These are phyloP conservation scores for Oreochromis niloticus DNA, from an alignment of 2,113 vertebrate species.

Conservation along the genomic window DNA sequence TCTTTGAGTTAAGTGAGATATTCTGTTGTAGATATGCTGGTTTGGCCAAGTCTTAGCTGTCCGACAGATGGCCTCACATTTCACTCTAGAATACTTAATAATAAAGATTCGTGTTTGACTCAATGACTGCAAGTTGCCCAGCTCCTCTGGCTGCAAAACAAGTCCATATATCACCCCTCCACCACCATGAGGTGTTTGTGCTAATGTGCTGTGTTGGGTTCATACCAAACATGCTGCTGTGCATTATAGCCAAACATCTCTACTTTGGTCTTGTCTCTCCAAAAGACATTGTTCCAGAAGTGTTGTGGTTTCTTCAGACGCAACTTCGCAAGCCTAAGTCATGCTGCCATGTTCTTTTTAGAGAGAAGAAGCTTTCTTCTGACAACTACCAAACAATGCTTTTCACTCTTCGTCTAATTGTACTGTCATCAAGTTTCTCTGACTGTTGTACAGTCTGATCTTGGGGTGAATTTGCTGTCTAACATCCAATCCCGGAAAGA, in stretches of 20 bases:
- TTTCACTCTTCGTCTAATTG: not conserved
- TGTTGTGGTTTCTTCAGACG: not conserved
- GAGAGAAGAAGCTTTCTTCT: not conserved
- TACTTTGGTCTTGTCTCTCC: not conserved
- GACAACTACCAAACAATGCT: not conserved
- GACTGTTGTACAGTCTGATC: too few relatives aligned
- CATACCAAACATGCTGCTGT: not conserved
- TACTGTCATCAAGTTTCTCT: not conserved
- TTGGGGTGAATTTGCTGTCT: too few relatives aligned
- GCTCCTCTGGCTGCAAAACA: not conserved
- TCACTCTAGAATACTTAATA: not conserved
- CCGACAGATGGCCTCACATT: not conserved
- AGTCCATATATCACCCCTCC: not conserved
- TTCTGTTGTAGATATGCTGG: not conserved
- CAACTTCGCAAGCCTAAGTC: not conserved
- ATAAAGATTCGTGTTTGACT: not conserved
- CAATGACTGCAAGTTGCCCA: not conserved
- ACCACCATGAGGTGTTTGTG: not conserved
- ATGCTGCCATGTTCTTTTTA: not conserved
- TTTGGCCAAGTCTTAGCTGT: not conserved
- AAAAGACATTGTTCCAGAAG: not conserved
- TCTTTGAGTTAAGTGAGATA: not conserved
- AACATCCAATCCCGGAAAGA: not conserved
- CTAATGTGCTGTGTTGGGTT: not conserved
- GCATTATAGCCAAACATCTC: not conserved